Conservation (phyloP, 2,797 vertebrate genomes). For the Coilia nasus region DNA sequence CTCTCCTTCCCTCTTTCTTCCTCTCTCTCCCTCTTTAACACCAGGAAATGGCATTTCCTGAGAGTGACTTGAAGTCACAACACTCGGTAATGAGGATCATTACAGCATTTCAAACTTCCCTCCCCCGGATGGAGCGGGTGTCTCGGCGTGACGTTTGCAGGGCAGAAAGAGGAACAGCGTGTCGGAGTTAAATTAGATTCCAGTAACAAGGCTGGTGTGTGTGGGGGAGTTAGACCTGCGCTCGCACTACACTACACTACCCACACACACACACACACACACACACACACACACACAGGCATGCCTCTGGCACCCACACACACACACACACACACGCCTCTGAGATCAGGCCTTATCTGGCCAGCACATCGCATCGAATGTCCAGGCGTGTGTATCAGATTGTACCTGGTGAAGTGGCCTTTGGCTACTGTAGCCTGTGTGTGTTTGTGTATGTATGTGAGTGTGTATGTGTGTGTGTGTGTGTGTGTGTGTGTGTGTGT, state of each 20-base stretch:
- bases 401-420: neutral
- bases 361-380: neutral
- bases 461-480: conserved; percentile 39
- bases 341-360: neutral
- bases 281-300: neutral
- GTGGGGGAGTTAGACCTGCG: neutral
- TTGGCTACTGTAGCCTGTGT: neutral
- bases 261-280: neutral
- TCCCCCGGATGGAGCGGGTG: neutral
- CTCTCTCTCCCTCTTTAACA: conserved; percentile 23
- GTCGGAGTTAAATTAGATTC: neutral
- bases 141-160: neutral
- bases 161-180: neutral
- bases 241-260: no score
- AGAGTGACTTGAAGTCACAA: conserved; percentile 57
- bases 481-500: conserved; percentile 51
- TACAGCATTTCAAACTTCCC: conserved; percentile 47
- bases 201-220: neutral
- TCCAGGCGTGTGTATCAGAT: neutral
- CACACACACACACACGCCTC: neutral
- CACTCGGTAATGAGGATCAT: conserved; percentile 64
- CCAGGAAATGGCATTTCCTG: conserved; percentile 73
- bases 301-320: neutral
- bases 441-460: conserved; percentile 29
- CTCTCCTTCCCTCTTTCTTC: conserved; percentile 27